Evolutionary conservation across 2,888 invertebrate genomes (phyloP).

Genomic region (Morinoia aosen): DNA sequence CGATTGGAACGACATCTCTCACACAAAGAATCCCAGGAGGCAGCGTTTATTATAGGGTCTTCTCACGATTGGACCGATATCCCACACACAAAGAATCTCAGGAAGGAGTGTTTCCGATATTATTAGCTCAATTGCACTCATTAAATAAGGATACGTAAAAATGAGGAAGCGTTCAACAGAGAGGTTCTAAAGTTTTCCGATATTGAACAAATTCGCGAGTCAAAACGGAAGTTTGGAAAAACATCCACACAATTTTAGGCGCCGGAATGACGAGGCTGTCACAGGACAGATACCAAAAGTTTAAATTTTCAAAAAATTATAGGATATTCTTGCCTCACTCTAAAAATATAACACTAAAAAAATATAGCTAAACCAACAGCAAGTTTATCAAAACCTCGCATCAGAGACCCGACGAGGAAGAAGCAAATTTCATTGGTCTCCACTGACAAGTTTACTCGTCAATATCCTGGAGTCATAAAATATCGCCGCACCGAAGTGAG

Average conservation of each 20-base stretch:
- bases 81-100: background rate
- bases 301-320: background rate
- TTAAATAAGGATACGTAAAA: background rate
- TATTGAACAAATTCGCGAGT: background rate
- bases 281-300: background rate
- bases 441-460: too few relatives aligned
- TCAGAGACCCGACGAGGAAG: too few relatives aligned
- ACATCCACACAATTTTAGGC: background rate
- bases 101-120: background rate
- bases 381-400: too few relatives aligned
- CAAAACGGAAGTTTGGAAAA: background rate
- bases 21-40: background rate
- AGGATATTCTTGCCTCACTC: too few relatives aligned
- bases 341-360: too few relatives aligned
- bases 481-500: background rate
- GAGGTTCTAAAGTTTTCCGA: background rate
- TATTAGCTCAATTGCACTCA: background rate
- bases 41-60: background rate
- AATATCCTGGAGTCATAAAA: background rate
- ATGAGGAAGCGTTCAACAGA: background rate
- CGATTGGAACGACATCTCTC: background rate
- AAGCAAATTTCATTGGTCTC: too few relatives aligned
- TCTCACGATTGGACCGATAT: background rate
- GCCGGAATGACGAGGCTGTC: background rate
- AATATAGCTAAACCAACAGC: too few relatives aligned